Conservation (phyloP, 2,888 invertebrate genomes). For the Pachliopta kotzebuea region DNA sequence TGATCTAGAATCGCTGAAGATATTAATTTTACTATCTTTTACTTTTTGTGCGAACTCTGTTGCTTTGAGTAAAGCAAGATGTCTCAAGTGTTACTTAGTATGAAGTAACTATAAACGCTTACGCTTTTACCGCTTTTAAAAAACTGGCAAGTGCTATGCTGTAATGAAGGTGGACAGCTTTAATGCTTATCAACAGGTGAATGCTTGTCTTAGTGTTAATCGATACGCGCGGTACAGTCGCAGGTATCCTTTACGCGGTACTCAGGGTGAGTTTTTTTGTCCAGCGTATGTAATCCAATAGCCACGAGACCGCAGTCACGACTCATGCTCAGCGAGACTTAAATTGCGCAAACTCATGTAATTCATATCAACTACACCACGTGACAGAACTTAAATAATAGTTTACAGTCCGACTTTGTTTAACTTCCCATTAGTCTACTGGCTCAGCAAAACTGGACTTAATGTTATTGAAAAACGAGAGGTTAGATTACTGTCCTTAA, state of each 20-base stretch:
- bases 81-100: too few relatives aligned
- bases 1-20: too few relatives aligned
- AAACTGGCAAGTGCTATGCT: background rate
- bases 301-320: constrained; percentile 20
- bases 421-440: too few relatives aligned
- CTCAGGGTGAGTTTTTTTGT: constrained; percentile 20
- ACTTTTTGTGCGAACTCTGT: too few relatives aligned
- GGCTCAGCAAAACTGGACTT: too few relatives aligned
- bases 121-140: background rate
- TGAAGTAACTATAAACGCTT: too few relatives aligned
- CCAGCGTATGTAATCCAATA: constrained; percentile 21
- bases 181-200: constrained; percentile 9
- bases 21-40: too few relatives aligned
- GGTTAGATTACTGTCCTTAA: too few relatives aligned
- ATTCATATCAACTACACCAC: background rate
- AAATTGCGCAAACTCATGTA: constrained; percentile 13
- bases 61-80: too few relatives aligned
- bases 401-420: too few relatives aligned
- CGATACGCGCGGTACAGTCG: constrained; percentile 8
- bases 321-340: constrained; percentile 21
- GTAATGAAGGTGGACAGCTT: constrained; percentile 1
- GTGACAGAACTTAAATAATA: background rate
- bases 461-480: too few relatives aligned
- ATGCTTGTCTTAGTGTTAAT: constrained; percentile 3
- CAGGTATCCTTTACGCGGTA: constrained; percentile 18